Conservation (phyloP, 92 coral and sea anemone species). For the Parazoanthus swiftii region DNA sequence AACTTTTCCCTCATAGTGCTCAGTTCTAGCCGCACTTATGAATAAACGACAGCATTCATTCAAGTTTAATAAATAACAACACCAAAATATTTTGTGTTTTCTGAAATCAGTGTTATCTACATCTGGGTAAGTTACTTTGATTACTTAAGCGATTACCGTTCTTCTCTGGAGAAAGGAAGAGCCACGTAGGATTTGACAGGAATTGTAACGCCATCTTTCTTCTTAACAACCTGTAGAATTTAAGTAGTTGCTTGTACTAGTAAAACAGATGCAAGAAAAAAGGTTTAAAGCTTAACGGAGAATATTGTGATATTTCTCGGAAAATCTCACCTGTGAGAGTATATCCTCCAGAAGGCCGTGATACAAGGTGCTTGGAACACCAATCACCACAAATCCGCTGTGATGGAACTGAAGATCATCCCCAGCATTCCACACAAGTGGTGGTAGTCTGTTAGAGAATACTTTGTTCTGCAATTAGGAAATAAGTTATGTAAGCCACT, state of each 20-base stretch:
- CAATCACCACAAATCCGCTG: constrained; percentile 60
- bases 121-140: no score
- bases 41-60: no score
- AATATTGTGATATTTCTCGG: background rate
- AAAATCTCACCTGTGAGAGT: constrained; percentile 60
- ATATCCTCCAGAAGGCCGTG: constrained; percentile 56
- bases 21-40: no score
- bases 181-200: constrained; percentile 46
- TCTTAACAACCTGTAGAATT: constrained; percentile 49
- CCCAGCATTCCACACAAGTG: constrained; percentile 37
- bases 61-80: no score
- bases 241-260: background rate
- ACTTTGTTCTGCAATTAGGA: constrained; percentile 45
- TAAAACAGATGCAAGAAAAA: background rate
- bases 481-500: background rate
- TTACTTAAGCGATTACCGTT: constrained; percentile 30
- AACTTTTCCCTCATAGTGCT: no score
- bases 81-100: no score
- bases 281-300: background rate
- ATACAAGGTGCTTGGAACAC: constrained; percentile 64
- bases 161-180: constrained; percentile 57
- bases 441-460: constrained; percentile 56
- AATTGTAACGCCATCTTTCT: constrained; percentile 27
- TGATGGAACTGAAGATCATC: constrained; percentile 25
- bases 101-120: no score